Evolutionary conservation across 2,113 vertebrate species (phyloP).

Genomic region (Neotragus moschatus): DNA sequence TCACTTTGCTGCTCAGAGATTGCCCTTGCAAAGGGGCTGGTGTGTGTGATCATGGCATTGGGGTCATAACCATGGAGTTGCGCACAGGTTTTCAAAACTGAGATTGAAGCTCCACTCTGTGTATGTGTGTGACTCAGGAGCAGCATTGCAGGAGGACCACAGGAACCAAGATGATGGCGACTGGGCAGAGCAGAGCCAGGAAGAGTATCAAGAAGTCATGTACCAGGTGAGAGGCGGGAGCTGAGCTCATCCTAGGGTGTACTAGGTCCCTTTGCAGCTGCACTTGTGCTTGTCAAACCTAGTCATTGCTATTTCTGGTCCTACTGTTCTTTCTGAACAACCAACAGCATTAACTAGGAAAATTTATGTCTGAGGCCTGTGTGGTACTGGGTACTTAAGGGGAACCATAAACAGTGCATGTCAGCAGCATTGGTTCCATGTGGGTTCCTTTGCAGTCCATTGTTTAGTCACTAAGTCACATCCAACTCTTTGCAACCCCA

Average conservation of each 20-base stretch:
- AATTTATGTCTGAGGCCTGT: not conserved
- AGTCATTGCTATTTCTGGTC: not conserved
- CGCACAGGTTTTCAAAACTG: not conserved
- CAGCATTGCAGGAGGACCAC: not conserved
- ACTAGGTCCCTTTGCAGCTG: not conserved
- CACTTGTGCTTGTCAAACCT: not conserved
- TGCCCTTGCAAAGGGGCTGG: not conserved
- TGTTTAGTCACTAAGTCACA: not conserved
- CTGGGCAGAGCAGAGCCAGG: not conserved
- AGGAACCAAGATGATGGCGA: not conserved
- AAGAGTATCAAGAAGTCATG: not conserved
- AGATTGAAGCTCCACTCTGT: not conserved
- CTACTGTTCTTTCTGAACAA: rapidly evolving
- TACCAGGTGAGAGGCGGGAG: not conserved
- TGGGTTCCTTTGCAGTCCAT: not conserved
- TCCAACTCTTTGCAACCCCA: not conserved
- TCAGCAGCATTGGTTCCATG: not conserved
- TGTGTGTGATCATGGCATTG: not conserved
- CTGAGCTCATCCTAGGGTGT: not conserved
- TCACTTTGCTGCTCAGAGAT: not conserved
- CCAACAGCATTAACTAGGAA: not conserved
- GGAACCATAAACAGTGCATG: not conserved
- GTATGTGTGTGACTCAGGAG: not conserved
- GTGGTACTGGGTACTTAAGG: not conserved
- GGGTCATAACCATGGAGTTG: not conserved